These are phyloP conservation scores for Ophioninae sp. DNA, from an alignment of 2,888 invertebrate genomes.

Conservation along the genomic window DNA sequence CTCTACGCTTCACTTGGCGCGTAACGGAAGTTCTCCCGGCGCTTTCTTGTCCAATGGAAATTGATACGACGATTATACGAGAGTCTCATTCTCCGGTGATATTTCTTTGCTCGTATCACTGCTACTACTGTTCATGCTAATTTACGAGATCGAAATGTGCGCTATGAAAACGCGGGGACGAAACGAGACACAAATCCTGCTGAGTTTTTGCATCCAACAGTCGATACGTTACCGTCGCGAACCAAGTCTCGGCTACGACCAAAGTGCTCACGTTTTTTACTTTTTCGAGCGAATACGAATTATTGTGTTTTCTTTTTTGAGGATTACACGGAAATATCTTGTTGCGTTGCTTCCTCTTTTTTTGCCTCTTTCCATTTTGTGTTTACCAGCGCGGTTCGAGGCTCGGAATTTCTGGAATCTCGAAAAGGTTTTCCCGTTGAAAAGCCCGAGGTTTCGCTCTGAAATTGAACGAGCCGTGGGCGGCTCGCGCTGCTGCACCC, in stretches of 20 bases:
- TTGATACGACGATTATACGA: slow-evolving; percentile 35
- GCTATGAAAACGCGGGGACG: slow-evolving; percentile 28
- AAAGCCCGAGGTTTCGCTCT: slow-evolving; percentile 15
- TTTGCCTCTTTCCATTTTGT: background rate
- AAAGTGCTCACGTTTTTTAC: too few species aligned
- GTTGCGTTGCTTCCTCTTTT: background rate
- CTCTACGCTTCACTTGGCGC: slow-evolving; percentile 26
- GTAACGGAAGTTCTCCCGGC: slow-evolving; percentile 23
- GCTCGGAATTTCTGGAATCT: background rate
- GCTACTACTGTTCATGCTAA: slow-evolving; percentile 3
- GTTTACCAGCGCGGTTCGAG: background rate
- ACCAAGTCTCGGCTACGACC: background rate
- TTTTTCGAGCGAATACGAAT: too few species aligned
- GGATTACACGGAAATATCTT: too few species aligned
- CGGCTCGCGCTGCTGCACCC: slow-evolving; percentile 53
- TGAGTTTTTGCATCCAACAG: background rate
- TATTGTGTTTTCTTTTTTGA: too few species aligned
- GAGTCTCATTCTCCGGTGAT: slow-evolving; percentile 27
- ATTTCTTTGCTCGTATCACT: slow-evolving; percentile 7
- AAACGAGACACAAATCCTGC: background rate
- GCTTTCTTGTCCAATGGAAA: slow-evolving; percentile 46
- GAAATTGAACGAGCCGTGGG: slow-evolving; percentile 25
- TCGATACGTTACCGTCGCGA: too few species aligned
- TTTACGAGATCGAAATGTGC: slow-evolving; percentile 17
- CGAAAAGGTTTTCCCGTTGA: background rate